Base-by-base conservation (phyloP, 2,797 vertebrate genomes). In the Allobates femoralis region DNA sequence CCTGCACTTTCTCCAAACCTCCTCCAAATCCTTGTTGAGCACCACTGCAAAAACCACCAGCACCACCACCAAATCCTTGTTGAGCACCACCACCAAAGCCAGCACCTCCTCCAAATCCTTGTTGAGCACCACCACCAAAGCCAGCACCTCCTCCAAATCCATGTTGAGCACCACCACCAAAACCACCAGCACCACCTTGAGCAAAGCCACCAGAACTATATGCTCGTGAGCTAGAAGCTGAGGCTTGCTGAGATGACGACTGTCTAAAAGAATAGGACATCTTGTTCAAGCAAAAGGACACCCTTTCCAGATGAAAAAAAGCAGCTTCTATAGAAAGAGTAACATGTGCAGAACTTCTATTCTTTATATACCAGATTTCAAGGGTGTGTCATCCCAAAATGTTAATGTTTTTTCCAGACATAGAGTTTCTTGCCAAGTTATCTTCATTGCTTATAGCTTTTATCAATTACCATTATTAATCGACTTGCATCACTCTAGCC, bases 391-490 rank as follows among this genome's bases (percentile, higher is more conserved):
- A n/a, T 50, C 34, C 10, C 46, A 55, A 32, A 84, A 83, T 87
- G 53, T 67, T 66, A 62, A 79, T 87, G 78, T 62, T 87, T 21
- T 73, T 84, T 73, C 28, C 67, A 58, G 69, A 56, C 62, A 81
- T 69, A 73, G 15, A 46, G 32, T 50, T 58, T 34, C 53, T 79
- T 87, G 77, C 82, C 82, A 81, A 56, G 56, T 80, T 80, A 83
- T 83, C 81, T 56, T 60, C 32, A 81, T 37, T 81, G n/a, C 30
- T 73, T 67, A 28, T 81, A 69, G 28, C 37, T 19, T 81, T 34
- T 51, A 88, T 88, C 87, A 85, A 85, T 88, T 85, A 81, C 37
- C 21, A 81, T 75, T 88, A 76, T 87, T 88, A 85, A 88, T 87
- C 62, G 56, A 56, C 67, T 81, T 88, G 87, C 83, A 85, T 85